Evolutionary conservation across 2,888 invertebrate species (phyloP), one percentile per base, ranked within the genome.

Genomic region (Calephelis perditalis): DNA sequence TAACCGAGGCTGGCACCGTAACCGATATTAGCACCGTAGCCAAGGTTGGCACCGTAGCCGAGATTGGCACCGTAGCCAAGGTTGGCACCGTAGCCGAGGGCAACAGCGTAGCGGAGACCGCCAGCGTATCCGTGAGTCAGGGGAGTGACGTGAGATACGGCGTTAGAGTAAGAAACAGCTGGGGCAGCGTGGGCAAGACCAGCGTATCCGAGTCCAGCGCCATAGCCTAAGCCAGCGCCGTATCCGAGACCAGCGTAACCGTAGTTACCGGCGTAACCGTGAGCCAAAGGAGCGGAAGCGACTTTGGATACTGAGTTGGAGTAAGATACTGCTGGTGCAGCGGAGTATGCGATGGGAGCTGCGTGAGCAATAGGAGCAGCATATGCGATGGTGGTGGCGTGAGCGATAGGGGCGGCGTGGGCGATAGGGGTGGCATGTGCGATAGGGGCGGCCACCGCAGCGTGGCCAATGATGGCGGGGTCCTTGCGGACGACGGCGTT

Each of bases 401-500:
- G 65, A 12, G 75, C 69, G 62, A 66, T 57, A 9, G 73, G 69
- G 15, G 74, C 59, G 56, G 68, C 61, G 55, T 70, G 68, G 46
- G 69, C 69, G 40, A 71, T 57, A 52, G 67, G 61, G 8, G 73
- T 73, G 62, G 75, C 72, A 62, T 83, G 77, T 15, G 73, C 73
- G n/a, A 74, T 67, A 11, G 74, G 62, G 37, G 76, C 75, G 46
- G 76, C 74, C 11, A 67, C 73, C 47, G 75, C 74, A 11, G 75
- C 75, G 26, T 69, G 71, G 11, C 73, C 67, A 52, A 71, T 68
- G 57, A 71, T 63, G 5, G 73, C 76, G n/a, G 91, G 91, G 73
- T 90, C 91, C 64, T 86, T 89, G 71, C 85, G 86, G 45, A 92
- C 92, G 59, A 91, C 76, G 12, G 92, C 92, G 81, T 91, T 92